Evolutionary conservation across 2,113 vertebrate genomes (phyloP), one percentile per base, ranked within the genome.

Genomic region (Eptatretus burgeri): DNA sequence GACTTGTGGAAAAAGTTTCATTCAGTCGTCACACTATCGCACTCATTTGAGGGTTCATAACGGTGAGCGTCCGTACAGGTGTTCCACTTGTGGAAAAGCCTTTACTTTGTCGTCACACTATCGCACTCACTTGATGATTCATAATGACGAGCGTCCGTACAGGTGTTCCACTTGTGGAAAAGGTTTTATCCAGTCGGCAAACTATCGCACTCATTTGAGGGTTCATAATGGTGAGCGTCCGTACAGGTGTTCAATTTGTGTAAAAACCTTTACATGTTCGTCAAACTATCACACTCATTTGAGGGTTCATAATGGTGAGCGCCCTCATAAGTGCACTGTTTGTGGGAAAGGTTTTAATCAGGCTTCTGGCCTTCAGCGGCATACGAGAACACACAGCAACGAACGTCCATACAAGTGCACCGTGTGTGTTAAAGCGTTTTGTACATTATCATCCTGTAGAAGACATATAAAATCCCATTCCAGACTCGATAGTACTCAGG

Each of bases 271-370:
- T 12, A 60, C n/a, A 10, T 20, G 20, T 17, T 20, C 56, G 56
- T n/a, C n/a, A 20, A n/a, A n/a, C 56, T 20, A 17, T 12, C 20
- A n/a, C 56, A 60, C 56, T n/a, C 56, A 60, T 20, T 20, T n/a
- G n/a, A n/a, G 56, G n/a, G 56, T 60, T n/a, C 56, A 60, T 20
- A 60, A n/a, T 12, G 56, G 56, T 60, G 56, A 60, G 56, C 56
- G 20, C n/a, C 56, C 56, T 20, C 20, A 60, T 20, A 20, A 20
- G n/a, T 60, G 56, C 56, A n/a, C 20, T n/a, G 56, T 60, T n/a
- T 60, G 56, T 20, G 56, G 56, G 3, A 41, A 41, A 41, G 27
- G 27, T 7, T 41, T 41, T 7, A 41, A 41, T 41, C 27, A 41
- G 27, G 27, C 27, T 41, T 41, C 27, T 5, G 27, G 27, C 27